Evolutionary conservation across 2,797 vertebrate genomes (phyloP), one percentile per base, ranked within the genome.

Genomic region (Peromyscus eremicus): DNA sequence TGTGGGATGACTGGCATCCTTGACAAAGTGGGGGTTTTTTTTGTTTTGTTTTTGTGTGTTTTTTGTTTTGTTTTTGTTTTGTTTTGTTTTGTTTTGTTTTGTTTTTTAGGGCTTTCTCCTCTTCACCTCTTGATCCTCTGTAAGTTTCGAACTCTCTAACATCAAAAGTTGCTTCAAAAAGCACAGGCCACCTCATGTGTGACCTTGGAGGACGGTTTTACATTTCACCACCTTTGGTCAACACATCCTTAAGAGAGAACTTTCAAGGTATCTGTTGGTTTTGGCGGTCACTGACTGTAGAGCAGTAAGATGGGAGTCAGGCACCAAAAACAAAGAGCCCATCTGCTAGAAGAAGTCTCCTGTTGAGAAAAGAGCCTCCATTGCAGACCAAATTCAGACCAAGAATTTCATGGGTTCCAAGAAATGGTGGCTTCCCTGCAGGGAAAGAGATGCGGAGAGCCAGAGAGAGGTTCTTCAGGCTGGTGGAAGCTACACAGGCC

Each of bases 311-410:
- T 52, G 1, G 34, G n/a, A 13, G 62, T 62, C 70, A 46, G 86
- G 73, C 49, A 34, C 7, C 79, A 57, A 37, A 85, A 88, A 94
- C 91, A 95, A 87, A 91, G 88, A 83, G 91, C 12, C 27, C 73
- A 68, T 98, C 98, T 76, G 52, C 60, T 55, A 40, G 62, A 40
- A 43, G 85, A n/a, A 6, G 32, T 57, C 2, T 77, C 23, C 25
- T 52, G 94, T 97, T 99, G 99, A 25, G 98, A 99, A 43, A 99
- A 97, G 62, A 89, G 99, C 99, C 98, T 99, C 99, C 97, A 98
- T 97, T 23, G 98, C 97, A 32, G 99, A 98, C 19, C 98, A 99
- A 34, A 49, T 29, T 12, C 49, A 49, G 60, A 99, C 98, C 37
- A 99, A 97, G 88, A 98, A 97, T 64, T 97, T 98, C 70, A 99